Conservation (phyloP, 2,113 vertebrate genomes). For the Istiophorus platypterus region DNA sequence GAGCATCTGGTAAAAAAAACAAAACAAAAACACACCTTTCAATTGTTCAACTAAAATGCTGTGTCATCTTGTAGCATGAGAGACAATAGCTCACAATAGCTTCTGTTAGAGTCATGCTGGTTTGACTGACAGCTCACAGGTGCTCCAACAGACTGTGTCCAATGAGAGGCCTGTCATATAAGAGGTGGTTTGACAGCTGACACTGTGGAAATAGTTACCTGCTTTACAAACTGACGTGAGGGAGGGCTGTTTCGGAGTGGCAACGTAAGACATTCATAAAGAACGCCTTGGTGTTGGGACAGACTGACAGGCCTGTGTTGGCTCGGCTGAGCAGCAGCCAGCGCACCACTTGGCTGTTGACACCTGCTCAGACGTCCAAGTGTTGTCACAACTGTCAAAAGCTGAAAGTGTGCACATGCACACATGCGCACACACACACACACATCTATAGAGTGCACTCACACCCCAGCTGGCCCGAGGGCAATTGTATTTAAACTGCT, state of each 20-base stretch:
- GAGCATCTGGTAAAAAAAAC: not conserved
- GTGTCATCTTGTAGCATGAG: constrained; percentile 25
- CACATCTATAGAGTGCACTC: constrained; percentile 1
- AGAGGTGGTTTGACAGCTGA: constrained; percentile 72
- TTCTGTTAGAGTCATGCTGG: constrained; percentile 19
- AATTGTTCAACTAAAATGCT: constrained; percentile 18
- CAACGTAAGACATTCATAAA: constrained; percentile 47
- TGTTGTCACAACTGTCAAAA: constrained; percentile 69
- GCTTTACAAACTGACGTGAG: constrained; percentile 31
- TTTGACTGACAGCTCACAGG: constrained; percentile 74
- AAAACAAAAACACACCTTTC: not conserved
- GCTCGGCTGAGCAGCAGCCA: constrained; percentile 30
- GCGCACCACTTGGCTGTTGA: constrained; percentile 51
- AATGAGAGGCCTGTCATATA: constrained; percentile 41
- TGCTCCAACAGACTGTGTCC: constrained; percentile 50
- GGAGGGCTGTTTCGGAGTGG: not conserved
- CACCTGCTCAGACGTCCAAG: constrained; percentile 72
- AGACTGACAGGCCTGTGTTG: constrained; percentile 32
- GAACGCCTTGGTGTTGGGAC: constrained; percentile 26
- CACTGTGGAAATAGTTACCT: constrained; percentile 63
- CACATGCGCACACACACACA: constrained; percentile 2
- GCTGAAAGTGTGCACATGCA: not conserved
- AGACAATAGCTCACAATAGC: constrained; percentile 28
- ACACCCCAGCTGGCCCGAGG: constrained; percentile 30
- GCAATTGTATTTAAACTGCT: constrained; percentile 29